Base-by-base conservation (phyloP, 2,113 vertebrate genomes). In the Rhombomys opimus region DNA sequence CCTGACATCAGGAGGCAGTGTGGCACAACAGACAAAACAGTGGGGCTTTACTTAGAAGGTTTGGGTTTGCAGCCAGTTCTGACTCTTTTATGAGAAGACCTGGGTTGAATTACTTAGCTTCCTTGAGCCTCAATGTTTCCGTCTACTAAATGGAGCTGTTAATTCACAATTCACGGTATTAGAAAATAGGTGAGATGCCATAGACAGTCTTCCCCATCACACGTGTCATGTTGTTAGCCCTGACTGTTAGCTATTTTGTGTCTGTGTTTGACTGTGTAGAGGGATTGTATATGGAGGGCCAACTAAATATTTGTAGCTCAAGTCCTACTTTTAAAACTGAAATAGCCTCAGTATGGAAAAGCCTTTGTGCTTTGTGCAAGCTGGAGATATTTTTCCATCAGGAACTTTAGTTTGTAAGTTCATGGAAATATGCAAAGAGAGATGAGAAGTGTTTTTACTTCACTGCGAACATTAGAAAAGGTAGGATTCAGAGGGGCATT, bases 381-480 rank as follows among this genome's bases (percentile, higher is more conserved):
- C 32, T 78, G 63, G 82, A 9, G 78, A 50, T 41, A 25, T 87
- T 76, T 82, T 78, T 88, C 50, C 70, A 0, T 59, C 68, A 91
- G 61, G 87, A 76, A 96, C 73, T 30, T 32, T 2, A 59, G 50
- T 78, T 75, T 90, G 52, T 35, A 9, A 25, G 25, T 76, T 50
- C 96, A 72, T 17, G 84, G 92, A 90, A 86, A 80, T 63, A 10
- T n/a, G 50, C 46, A 12, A 72, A 76, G 17, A 89, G 18, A 22
- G 5, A 76, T 1, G 30, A 63, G 63, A 94, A 38, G 89, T 95
- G 12, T 32, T 68, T 54, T 52, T 87, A 61, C 68, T 67, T 95
- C 95, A 94, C 75, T 96, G 78, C 35, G 97, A 97, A 0, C 68
- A 20, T 78, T 77, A 97, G 96, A 96, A 97, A 96, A 93, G 91